phyloP scores from a whole-genome alignment of 2,797 vertebrate species.

The Anisognathus igniventris region DNA sequence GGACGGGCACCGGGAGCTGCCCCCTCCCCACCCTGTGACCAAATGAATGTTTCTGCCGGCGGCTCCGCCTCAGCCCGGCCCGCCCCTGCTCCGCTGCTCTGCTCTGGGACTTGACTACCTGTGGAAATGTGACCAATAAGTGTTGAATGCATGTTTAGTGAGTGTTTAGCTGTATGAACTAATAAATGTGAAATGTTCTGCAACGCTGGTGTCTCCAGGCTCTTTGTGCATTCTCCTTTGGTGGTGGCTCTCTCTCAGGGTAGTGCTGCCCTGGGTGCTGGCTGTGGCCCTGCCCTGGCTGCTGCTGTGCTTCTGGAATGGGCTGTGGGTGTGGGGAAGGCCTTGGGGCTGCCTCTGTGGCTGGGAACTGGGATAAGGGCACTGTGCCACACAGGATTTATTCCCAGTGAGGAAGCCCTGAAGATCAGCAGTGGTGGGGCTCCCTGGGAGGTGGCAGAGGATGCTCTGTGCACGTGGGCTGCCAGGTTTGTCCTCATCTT shows the following conservation, averaged over 20 bases:
- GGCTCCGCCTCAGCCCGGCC: neutral
- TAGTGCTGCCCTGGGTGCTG: accelerated
- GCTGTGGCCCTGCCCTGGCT: neutral
- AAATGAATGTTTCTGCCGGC: slow-evolving; percentile 49
- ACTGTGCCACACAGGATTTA: accelerated
- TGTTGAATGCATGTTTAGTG: slow-evolving; percentile 98
- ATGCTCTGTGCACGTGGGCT: accelerated
- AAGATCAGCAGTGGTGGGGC: neutral
- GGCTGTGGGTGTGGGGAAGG: neutral
- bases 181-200: slow-evolving; percentile 99
- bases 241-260: accelerated
- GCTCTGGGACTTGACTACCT: slow-evolving; percentile 96
- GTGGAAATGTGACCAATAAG: slow-evolving; percentile 97
- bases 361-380: neutral
- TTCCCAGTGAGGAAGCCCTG: accelerated
- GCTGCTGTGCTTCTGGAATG: neutral
- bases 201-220: slow-evolving; percentile 17
- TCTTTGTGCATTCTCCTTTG: neutral
- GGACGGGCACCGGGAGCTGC: neutral
- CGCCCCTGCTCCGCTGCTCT: slow-evolving; percentile 72
- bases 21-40: neutral
- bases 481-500: neutral
- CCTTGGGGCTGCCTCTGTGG: neutral
- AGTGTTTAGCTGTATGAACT: slow-evolving; percentile 96
- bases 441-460: neutral